Evolutionary conservation across 1,140 invertebrate species (phyloP).

Genomic region (Uloborus diversus): DNA sequence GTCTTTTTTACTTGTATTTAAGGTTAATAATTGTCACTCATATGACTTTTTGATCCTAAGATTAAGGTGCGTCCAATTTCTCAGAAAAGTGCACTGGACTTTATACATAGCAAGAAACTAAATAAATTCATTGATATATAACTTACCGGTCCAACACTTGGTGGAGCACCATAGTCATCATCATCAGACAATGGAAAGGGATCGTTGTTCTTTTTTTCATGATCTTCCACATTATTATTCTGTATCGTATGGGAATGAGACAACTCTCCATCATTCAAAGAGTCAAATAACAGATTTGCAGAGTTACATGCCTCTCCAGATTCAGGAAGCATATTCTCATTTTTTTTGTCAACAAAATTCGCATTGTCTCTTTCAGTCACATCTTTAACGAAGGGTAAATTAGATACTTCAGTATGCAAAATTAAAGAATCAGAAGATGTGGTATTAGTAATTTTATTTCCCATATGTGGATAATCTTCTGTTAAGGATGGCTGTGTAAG

Average conservation of each 20-base stretch:
- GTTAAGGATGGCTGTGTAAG: background rate
- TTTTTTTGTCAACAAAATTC: background rate
- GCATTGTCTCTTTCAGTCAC: background rate
- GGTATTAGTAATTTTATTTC: too few relatives aligned
- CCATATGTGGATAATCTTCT: background rate
- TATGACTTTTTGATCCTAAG: too few relatives aligned
- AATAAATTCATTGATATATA: too few relatives aligned
- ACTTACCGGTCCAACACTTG: constrained; percentile 80
- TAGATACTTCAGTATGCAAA: background rate
- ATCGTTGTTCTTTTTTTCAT: constrained; percentile 29
- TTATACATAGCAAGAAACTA: too few relatives aligned
- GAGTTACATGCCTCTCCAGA: background rate
- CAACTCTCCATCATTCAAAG: constrained; percentile 4
- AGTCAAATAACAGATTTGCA: constrained; percentile 37
- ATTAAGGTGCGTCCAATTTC: too few relatives aligned
- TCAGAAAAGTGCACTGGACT: too few relatives aligned
- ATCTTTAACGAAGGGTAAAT: background rate
- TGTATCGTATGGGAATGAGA: background rate
- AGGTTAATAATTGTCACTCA: too few relatives aligned
- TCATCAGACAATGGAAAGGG: constrained; percentile 61
- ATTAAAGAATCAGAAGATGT: too few relatives aligned
- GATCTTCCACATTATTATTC: constrained; percentile 57
- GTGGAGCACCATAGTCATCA: constrained; percentile 85
- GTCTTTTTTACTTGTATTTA: too few relatives aligned
- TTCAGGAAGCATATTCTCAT: background rate